A percentile compares a stretch with the other conserved stretches of the same genome.
phyloP scores from a whole-genome alignment of 1,140 invertebrate genomes.

The Tenebrio molitor region DNA sequence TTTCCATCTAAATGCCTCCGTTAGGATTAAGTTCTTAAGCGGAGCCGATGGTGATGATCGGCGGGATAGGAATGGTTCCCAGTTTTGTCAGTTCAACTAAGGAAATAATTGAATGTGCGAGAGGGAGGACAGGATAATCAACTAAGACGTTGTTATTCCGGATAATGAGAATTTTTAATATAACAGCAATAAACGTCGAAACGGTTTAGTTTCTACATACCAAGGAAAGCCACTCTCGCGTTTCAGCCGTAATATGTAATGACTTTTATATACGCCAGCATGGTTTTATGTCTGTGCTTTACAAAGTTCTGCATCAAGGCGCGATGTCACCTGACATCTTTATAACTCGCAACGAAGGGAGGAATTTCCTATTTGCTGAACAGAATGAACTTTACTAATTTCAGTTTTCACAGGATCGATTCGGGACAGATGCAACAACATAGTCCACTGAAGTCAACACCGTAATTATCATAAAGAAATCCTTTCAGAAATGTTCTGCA shows the following conservation, averaged over 20 bases:
- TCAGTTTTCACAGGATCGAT: neutral
- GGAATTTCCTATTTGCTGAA: neutral
- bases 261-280: constrained; percentile 38
- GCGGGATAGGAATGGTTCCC: neutral
- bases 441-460: too few relatives aligned
- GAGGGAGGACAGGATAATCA: neutral
- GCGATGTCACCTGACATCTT: constrained; percentile 18
- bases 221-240: constrained; percentile 20
- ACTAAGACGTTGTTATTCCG: neutral
- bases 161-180: constrained; percentile 15
- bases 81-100: constrained; percentile 20
- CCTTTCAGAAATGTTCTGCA: too few relatives aligned
- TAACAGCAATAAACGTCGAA: constrained; percentile 34
- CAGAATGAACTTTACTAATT: neutral
- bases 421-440: neutral
- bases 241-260: constrained; percentile 26
- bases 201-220: constrained; percentile 22
- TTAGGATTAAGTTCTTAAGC: constrained; percentile 14
- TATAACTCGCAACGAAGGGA: neutral
- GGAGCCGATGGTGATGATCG: constrained; percentile 14
- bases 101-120: neutral
- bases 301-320: constrained; percentile 31
- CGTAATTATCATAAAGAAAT: too few relatives aligned
- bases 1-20: constrained; percentile 19
- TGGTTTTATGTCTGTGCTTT: constrained; percentile 34